These are phyloP conservation scores for Riptortus pedestris DNA, from an alignment of 1,140 invertebrate species.

Conservation along the genomic window DNA sequence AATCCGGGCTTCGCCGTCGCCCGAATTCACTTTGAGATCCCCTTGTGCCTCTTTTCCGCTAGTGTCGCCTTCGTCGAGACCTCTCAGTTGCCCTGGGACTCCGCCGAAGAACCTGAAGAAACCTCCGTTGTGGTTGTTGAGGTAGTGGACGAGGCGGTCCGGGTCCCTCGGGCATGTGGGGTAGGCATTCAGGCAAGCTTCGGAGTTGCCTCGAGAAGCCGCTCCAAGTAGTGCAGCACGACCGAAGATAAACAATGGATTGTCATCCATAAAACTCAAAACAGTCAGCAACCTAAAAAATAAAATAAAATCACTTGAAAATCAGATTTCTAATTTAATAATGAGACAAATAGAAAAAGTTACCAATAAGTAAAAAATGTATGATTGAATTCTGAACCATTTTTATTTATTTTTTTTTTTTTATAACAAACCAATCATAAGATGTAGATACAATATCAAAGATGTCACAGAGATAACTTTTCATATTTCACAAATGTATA, in stretches of 20 bases:
- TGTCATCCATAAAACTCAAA: conserved; percentile 39
- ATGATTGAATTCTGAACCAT: not conserved
- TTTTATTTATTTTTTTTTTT: too few species aligned
- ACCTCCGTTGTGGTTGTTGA: conserved; percentile 77
- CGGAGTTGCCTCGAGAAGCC: conserved; percentile 48
- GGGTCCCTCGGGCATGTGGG: conserved; percentile 60
- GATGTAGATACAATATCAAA: too few species aligned
- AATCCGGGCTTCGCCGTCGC: not conserved
- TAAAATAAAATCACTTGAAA: too few species aligned
- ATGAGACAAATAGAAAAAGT: conserved; percentile 20
- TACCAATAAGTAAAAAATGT: conserved; percentile 11
- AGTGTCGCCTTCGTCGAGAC: not conserved
- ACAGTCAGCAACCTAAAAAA: conserved; percentile 41
- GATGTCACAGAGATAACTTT: too few species aligned
- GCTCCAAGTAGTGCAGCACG: conserved; percentile 60
- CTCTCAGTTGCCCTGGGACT: conserved; percentile 9
- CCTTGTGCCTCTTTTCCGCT: too few species aligned
- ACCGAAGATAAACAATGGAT: conserved; percentile 56
- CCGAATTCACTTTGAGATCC: not conserved
- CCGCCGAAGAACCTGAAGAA: conserved; percentile 65
- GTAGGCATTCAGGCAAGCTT: conserved; percentile 51
- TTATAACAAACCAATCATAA: too few species aligned
- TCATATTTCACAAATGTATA: too few species aligned
- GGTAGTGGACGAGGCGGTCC: conserved; percentile 58
- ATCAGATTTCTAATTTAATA: too few species aligned